These are phyloP conservation scores for Eriocheir sinensis DNA, from an alignment of 1,140 invertebrate genomes.

Conservation along the genomic window DNA sequence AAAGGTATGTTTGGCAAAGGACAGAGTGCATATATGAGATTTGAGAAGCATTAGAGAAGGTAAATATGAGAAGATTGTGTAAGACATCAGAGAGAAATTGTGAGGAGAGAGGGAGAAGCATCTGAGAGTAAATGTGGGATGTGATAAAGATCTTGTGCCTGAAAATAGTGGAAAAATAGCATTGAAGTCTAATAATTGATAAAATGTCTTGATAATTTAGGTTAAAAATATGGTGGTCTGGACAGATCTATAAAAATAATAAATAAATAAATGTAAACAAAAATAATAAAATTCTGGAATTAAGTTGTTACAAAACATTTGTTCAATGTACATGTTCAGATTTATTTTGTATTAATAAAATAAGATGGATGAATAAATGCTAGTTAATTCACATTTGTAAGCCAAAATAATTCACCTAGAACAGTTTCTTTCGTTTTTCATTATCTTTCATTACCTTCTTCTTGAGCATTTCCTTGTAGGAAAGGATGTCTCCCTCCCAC, in stretches of 20 bases:
- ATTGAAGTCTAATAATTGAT: neutral
- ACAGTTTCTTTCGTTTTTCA: conserved; percentile 79
- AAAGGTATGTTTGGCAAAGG: neutral
- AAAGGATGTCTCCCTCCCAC: conserved; percentile 97
- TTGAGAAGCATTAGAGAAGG: neutral
- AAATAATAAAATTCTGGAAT: conserved; percentile 12
- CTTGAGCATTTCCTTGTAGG: conserved; percentile 97
- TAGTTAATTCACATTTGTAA: neutral
- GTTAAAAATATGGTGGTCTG: neutral
- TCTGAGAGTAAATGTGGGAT: no score
- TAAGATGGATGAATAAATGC: neutral
- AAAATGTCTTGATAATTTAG: no score
- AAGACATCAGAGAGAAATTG: neutral
- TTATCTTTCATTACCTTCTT: conserved; percentile 86
- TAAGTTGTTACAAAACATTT: neutral
- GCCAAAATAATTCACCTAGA: conserved; percentile 37
- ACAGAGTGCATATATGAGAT: neutral
- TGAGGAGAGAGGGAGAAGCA: neutral
- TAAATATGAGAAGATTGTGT: no score
- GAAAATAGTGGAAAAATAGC: neutral
- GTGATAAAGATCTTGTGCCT: neutral
- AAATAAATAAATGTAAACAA: conserved; percentile 1
- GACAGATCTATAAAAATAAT: neutral
- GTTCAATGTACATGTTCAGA: neutral
- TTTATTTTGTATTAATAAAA: neutral